Evolutionary conservation across 2,113 vertebrate genomes (phyloP), one percentile per base, ranked within the genome.

Genomic region (Capra hircus): DNA sequence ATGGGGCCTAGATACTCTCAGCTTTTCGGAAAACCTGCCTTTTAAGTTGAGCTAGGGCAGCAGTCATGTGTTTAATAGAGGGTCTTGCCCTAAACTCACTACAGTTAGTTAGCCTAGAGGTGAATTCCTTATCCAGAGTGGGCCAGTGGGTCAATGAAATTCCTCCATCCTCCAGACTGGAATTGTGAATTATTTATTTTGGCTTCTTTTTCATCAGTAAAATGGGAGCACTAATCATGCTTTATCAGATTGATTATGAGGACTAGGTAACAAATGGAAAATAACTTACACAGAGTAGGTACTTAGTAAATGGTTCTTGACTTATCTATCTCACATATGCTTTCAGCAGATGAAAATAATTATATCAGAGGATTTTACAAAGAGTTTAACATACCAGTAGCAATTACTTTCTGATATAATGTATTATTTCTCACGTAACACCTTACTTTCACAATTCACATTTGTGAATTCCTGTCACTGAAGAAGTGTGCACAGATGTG

Each of bases 1-100:
- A 3, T 2, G 0, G 23, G 77, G 4, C 33, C 11, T 19, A 4
- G 0, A 2, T 0, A 13, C 6, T 8, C 13, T 71, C 28, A 13
- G 13, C 10, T 91, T 60, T 87, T 60, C 16, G 85, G 43, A 78
- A 83, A 83, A 88, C 19, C 27, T 33, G 3, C 6, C 23, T 80
- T 3, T 71, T 8, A 52, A 25, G 3, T 7, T 27, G 40, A 83
- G 9, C 7, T 48, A 43, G 21, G 81, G 10, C 1, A 57, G 4
- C 5, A 33, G 23, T 4, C 2, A 57, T 3, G 1, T 59, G 27
- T n/a, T 5, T 43, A 36, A 59, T 33, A 45, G 1, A 71, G 10
- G 2, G 2, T 16, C 30, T 84, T 88, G 57, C 4, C 50, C 57
- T 33, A 64, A 85, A 53, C 36, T 77, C 16, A 5, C 1, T 43